phyloP scores from a whole-genome alignment of 2,797 vertebrate species.

The Balearica regulorum region DNA sequence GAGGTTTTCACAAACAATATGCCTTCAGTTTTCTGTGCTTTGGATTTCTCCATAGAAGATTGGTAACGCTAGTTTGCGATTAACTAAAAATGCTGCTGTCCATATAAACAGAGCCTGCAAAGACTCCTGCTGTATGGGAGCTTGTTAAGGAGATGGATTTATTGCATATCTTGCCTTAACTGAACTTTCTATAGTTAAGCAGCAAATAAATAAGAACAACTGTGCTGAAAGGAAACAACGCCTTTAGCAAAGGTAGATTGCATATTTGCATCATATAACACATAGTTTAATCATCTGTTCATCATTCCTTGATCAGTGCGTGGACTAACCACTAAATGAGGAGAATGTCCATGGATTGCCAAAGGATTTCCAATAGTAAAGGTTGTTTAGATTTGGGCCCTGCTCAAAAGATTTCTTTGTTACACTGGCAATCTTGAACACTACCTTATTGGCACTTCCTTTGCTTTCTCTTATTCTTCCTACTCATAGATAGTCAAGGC shows the following conservation, averaged over 20 bases:
- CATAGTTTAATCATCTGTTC: not conserved
- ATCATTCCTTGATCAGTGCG: not conserved
- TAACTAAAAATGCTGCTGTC: not conserved
- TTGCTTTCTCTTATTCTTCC: not conserved
- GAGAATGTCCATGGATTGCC: not conserved
- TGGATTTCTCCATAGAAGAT: not conserved
- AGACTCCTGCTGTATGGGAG: not conserved
- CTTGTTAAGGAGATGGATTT: not conserved
- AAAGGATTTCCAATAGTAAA: not conserved
- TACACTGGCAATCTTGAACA: not conserved
- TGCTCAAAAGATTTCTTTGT: not conserved
- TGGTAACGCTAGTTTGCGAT: not conserved
- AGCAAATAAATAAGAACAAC: not conserved
- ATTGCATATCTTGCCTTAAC: not conserved
- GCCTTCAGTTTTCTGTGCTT: not conserved
- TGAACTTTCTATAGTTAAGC: not conserved
- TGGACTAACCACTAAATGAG: not conserved
- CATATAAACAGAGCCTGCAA: not conserved
- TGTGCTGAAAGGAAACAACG: not conserved
- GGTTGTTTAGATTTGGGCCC: not conserved
- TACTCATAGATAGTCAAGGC: not conserved
- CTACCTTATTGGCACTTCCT: not conserved
- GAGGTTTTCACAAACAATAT: conserved; percentile 41
- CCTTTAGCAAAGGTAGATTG: not conserved
- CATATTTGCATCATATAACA: not conserved